Evolutionary conservation across 2,797 vertebrate genomes (phyloP).

Genomic region (Falco concolor): DNA sequence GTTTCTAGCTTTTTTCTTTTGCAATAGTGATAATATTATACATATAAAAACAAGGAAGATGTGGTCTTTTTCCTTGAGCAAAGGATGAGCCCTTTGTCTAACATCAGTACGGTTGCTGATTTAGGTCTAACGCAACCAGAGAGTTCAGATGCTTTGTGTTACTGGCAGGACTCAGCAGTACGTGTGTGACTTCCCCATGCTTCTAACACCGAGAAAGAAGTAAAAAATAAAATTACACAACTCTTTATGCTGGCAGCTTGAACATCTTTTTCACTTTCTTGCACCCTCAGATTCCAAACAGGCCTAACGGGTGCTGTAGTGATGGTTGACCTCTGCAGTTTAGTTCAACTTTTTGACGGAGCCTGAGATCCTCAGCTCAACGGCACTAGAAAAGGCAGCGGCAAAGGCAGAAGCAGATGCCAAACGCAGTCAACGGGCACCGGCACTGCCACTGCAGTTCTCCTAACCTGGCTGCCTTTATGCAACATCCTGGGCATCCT

Average conservation of each 20-base stretch:
- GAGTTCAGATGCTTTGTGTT: background rate
- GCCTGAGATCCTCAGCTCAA: background rate
- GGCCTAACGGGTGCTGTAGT: rapidly evolving
- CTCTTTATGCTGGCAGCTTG: background rate
- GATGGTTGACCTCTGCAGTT: background rate
- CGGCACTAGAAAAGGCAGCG: background rate
- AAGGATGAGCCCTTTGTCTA: background rate
- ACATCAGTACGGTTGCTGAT: background rate
- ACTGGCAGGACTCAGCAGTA: background rate
- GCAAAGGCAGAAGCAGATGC: background rate
- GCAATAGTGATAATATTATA: background rate
- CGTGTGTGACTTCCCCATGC: rapidly evolving
- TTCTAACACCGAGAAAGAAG: background rate
- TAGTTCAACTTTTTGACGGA: background rate
- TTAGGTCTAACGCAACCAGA: background rate
- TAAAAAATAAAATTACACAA: background rate
- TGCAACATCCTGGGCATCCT: background rate
- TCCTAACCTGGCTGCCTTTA: background rate
- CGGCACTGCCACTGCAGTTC: background rate
- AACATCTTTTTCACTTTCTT: background rate
- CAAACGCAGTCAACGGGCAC: background rate
- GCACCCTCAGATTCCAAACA: background rate
- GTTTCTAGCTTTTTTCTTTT: background rate
- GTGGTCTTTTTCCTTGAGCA: background rate
- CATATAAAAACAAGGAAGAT: background rate